Conservation (phyloP, 2,888 invertebrate genomes). For the Callyntrura sp. region DNA sequence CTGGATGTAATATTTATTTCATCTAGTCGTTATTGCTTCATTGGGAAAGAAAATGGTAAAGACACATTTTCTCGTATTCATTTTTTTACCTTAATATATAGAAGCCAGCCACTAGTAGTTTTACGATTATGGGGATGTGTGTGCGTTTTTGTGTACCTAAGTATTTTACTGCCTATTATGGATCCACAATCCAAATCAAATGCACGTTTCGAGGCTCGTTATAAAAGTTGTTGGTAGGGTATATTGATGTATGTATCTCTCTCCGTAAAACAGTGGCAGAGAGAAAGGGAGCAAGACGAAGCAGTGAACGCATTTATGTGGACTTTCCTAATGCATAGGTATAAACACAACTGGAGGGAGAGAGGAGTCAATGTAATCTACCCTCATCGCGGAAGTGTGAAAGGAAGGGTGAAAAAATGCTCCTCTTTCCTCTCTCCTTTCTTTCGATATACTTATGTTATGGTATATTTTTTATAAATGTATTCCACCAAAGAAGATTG, state of each 20-base stretch:
- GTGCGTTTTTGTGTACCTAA: not conserved
- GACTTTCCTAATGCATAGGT: not conserved
- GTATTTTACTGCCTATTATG: slow-evolving; percentile 56
- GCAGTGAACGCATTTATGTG: not conserved
- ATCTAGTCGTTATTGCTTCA: slow-evolving; percentile 67
- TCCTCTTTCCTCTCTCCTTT: slow-evolving; percentile 59
- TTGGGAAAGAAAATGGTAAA: slow-evolving; percentile 32
- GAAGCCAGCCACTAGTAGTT: not conserved
- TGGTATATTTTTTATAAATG: not conserved
- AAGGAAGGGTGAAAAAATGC: slow-evolving; percentile 77
- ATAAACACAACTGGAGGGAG: too few species aligned
- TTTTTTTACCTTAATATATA: slow-evolving; percentile 13
- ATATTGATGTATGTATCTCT: too few species aligned
- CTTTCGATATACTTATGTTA: not conserved
- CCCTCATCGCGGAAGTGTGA: slow-evolving; percentile 78
- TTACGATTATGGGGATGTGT: not conserved
- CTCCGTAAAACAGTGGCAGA: not conserved
- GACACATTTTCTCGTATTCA: slow-evolving; percentile 33
- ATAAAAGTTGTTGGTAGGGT: not conserved
- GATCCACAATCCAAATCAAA: slow-evolving; percentile 27
- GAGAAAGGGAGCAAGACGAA: not conserved
- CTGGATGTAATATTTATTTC: slow-evolving; percentile 62
- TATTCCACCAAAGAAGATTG: slow-evolving; percentile 49
- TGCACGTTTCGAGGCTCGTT: not conserved
- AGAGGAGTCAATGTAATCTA: slow-evolving; percentile 70